A percentile compares a stretch with the other conserved stretches of the same genome.
phyloP scores from a whole-genome alignment of 2,113 vertebrate species.

The Hippocampus comes region DNA sequence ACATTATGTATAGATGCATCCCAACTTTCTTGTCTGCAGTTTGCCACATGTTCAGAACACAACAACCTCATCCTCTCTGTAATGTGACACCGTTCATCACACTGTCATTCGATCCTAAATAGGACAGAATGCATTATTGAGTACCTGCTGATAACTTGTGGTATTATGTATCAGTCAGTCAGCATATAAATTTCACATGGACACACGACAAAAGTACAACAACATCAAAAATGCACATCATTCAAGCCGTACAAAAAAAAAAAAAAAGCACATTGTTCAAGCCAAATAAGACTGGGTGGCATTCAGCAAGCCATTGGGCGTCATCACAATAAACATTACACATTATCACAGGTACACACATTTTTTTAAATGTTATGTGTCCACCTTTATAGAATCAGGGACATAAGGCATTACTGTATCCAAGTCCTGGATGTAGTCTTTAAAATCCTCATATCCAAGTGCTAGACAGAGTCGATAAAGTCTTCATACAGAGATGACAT shows the following conservation, averaged over 20 bases:
- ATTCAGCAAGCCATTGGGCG: slow-evolving; percentile 44
- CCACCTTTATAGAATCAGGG: slow-evolving; percentile 33
- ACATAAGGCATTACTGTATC: slow-evolving; percentile 58
- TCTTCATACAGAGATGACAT: slow-evolving; percentile 2
- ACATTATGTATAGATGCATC: slow-evolving; percentile 64
- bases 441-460: slow-evolving; percentile 12
- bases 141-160: slow-evolving; percentile 56
- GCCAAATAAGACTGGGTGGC: slow-evolving; percentile 39
- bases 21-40: slow-evolving; percentile 44
- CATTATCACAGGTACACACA: slow-evolving; percentile 47
- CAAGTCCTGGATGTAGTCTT: slow-evolving; percentile 29
- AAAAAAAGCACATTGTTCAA: slow-evolving; percentile 28
- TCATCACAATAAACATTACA: slow-evolving; percentile 39
- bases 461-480: slow-evolving; percentile 7
- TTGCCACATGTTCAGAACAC: slow-evolving; percentile 13
- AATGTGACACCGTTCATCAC: slow-evolving; percentile 50
- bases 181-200: slow-evolving; percentile 33
- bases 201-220: slow-evolving; percentile 17
- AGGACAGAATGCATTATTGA: slow-evolving; percentile 43
- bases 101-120: slow-evolving; percentile 25
- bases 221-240: too few species aligned
- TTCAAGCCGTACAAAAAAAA: background rate
- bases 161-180: slow-evolving; percentile 43
- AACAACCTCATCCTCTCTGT: background rate
- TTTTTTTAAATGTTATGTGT: slow-evolving; percentile 43